Percentiles rank a stretch among this genome's conserved stretches.
phyloP scores from a whole-genome alignment of 2,113 vertebrate genomes.

The Gnathochromis pfefferi region DNA sequence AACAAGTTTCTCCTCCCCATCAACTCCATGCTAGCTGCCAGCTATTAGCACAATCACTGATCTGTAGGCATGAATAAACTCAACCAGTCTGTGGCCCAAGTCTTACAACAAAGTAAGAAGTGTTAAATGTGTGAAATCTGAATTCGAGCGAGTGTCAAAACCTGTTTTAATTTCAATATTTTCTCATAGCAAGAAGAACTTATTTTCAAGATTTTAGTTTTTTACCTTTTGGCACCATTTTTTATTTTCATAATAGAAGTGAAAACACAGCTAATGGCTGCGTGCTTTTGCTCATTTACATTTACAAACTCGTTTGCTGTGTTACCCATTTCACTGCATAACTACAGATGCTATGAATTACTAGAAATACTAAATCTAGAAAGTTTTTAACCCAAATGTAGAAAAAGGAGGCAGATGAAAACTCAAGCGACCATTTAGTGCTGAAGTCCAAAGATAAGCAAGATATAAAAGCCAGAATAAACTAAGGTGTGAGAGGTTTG shows the following conservation, averaged over 20 bases:
- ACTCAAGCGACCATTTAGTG: background rate
- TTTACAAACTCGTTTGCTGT: background rate
- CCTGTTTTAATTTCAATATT: background rate
- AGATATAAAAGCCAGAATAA: background rate
- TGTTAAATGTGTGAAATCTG: background rate
- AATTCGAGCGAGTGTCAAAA: accelerated
- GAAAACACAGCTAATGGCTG: background rate
- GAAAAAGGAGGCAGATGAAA: background rate
- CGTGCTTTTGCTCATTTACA: background rate
- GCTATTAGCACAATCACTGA: background rate
- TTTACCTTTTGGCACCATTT: background rate
- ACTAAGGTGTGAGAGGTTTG: background rate
- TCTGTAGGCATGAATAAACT: background rate
- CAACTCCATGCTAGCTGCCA: background rate
- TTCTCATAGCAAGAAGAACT: background rate
- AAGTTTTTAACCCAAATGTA: background rate
- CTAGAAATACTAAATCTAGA: background rate
- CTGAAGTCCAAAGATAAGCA: background rate
- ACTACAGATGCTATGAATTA: background rate
- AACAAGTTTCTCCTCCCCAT: background rate
- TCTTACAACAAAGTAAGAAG: background rate
- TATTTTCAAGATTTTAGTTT: background rate
- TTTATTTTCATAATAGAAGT: background rate
- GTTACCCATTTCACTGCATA: accelerated
- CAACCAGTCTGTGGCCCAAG: background rate